Evolutionary conservation across 2,888 invertebrate genomes (phyloP).

Genomic region (Sympetrum striolatum): DNA sequence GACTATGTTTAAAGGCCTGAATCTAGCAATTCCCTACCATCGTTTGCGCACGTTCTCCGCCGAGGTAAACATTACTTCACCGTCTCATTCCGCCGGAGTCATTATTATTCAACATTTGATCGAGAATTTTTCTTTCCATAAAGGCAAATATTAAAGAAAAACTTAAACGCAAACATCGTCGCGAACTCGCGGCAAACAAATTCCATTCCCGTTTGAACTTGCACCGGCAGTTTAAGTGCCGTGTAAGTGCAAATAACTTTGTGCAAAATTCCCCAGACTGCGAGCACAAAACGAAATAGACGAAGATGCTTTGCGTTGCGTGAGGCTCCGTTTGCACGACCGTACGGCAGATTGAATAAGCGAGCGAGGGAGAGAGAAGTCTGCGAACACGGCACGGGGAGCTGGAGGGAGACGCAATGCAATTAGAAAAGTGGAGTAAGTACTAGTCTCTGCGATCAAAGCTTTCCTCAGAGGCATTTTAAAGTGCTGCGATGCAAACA

Average conservation of each 20-base stretch:
- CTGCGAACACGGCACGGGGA: neutral
- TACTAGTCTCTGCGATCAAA: neutral
- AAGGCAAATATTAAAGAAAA: neutral
- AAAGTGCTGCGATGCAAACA: neutral
- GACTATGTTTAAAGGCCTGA: neutral
- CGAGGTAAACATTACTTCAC: neutral
- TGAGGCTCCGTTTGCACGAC: neutral
- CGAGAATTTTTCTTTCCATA: neutral
- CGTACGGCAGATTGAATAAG: constrained; percentile 24
- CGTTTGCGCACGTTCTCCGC: neutral
- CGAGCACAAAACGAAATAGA: neutral
- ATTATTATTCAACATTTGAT: neutral
- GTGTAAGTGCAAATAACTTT: constrained; percentile 12
- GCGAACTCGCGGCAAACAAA: neutral
- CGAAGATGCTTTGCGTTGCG: neutral
- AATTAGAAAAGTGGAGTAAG: neutral
- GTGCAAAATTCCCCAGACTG: constrained; percentile 9
- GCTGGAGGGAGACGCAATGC: neutral
- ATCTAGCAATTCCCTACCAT: neutral
- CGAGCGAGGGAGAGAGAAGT: neutral
- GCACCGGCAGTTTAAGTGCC: neutral
- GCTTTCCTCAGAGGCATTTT: neutral
- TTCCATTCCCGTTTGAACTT: neutral
- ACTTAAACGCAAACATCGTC: neutral
- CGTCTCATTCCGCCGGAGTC: neutral